phyloP scores from a whole-genome alignment of 2,797 vertebrate species.

The Hoplostethus mediterraneus region DNA sequence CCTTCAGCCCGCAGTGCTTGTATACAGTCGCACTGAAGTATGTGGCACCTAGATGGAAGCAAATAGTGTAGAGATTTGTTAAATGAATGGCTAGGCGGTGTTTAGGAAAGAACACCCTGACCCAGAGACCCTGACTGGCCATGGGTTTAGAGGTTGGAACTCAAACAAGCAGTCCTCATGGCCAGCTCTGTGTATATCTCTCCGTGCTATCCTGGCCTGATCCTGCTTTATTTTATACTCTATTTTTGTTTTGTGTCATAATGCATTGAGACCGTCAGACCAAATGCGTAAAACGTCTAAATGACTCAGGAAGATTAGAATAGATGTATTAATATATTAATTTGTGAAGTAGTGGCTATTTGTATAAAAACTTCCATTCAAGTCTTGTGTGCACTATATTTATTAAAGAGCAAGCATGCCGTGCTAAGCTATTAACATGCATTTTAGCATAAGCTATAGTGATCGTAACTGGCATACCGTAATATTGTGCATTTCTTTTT shows the following conservation, averaged over 20 bases:
- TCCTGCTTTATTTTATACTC: constrained; percentile 52
- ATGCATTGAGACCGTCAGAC: constrained; percentile 52
- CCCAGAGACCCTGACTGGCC: constrained; percentile 3
- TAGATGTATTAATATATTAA: constrained; percentile 68
- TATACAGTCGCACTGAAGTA: constrained; percentile 52
- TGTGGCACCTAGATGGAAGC: constrained; percentile 28
- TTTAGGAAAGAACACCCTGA: constrained; percentile 9
- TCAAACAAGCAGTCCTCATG: not conserved
- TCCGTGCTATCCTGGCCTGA: constrained; percentile 4
- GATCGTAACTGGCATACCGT: constrained; percentile 41
- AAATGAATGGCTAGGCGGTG: constrained; percentile 45
- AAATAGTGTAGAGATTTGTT: constrained; percentile 24
- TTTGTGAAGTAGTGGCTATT: constrained; percentile 36
- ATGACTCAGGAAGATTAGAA: constrained; percentile 78
- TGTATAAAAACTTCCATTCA: constrained; percentile 44
- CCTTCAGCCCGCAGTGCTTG: constrained; percentile 72
- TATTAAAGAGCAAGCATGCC: constrained; percentile 43
- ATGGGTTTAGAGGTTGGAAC: not conserved
- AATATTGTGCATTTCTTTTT: constrained; percentile 40
- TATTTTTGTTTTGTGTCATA: constrained; percentile 41
- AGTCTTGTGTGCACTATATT: constrained; percentile 56
- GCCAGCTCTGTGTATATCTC: constrained; percentile 31
- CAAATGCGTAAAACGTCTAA: constrained; percentile 59
- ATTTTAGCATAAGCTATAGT: constrained; percentile 37
- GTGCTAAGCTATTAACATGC: constrained; percentile 25